Conservation (phyloP, 2,888 invertebrate genomes). For the Leistus spinibarbis region DNA sequence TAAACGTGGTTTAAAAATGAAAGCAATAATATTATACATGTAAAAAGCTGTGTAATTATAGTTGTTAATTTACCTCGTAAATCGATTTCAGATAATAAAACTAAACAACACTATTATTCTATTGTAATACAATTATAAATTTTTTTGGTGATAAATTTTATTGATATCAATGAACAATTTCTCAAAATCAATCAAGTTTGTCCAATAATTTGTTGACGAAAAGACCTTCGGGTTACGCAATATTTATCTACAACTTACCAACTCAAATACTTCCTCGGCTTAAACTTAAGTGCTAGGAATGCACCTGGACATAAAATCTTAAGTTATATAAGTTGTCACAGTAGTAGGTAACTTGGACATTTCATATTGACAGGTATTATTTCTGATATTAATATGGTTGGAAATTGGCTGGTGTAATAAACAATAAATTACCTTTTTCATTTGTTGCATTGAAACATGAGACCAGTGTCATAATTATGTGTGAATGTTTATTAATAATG, state of each 20-base stretch:
- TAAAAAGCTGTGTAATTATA: neutral
- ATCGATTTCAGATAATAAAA: neutral
- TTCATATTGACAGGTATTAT: neutral
- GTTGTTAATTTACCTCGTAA: neutral
- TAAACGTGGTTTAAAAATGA: neutral
- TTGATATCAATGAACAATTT: neutral
- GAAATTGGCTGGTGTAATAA: neutral
- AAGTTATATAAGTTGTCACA: no score
- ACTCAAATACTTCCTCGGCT: no score
- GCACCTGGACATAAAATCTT: no score
- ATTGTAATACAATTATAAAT: neutral
- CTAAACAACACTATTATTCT: neutral
- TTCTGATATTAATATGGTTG: neutral
- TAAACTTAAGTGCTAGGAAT: no score
- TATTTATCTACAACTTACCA: no score
- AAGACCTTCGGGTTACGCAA: no score
- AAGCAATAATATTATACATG: neutral
- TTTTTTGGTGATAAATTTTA: neutral
- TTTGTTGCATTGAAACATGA: neutral
- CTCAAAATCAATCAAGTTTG: neutral
- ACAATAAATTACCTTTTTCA: neutral
- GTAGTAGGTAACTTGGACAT: neutral
- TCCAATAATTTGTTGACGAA: neutral
- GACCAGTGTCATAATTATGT: neutral
- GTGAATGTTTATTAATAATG: neutral